Evolutionary conservation across 1,140 invertebrate species (phyloP).

Genomic region (Solenopsis fugax): DNA sequence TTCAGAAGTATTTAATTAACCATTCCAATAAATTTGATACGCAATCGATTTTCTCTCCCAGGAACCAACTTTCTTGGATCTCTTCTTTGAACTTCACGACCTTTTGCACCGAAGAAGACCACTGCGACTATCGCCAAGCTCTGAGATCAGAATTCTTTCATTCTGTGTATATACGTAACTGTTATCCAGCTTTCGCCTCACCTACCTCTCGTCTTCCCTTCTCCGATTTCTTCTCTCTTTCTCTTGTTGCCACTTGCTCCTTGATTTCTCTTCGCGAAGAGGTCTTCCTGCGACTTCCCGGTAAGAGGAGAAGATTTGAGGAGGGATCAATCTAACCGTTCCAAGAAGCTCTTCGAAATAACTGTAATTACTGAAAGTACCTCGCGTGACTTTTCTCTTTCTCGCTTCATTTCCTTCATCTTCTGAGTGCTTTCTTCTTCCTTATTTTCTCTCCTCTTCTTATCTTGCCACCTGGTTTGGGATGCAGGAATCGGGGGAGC

Average conservation of each 20-base stretch:
- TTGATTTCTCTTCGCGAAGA: conserved; percentile 51
- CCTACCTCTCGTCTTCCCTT: conserved; percentile 62
- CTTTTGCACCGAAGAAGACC: background rate
- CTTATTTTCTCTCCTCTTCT: conserved; percentile 22
- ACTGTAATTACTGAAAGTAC: conserved; percentile 79
- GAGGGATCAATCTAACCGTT: conserved; percentile 80
- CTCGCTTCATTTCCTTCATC: conserved; percentile 45
- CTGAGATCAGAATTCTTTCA: conserved; percentile 77
- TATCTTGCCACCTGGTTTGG: conserved; percentile 22
- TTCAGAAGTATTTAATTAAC: background rate
- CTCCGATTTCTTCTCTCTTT: conserved; percentile 73
- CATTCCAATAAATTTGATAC: background rate
- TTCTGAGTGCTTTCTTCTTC: conserved; percentile 6
- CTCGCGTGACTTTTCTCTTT: conserved; percentile 70
- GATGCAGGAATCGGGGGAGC: background rate
- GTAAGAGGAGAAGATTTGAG: conserved; percentile 75
- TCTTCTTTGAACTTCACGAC: background rate
- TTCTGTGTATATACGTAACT: conserved; percentile 74
- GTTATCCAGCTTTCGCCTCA: conserved; percentile 71
- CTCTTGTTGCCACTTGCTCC: conserved; percentile 67
- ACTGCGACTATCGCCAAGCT: conserved; percentile 17
- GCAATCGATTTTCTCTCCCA: background rate
- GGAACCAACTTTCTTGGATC: background rate
- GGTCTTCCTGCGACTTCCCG: conserved; percentile 78
- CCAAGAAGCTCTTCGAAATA: conserved; percentile 81